These are phyloP conservation scores for Cheilosia pagana DNA, from an alignment of 2,888 invertebrate genomes.

Conservation along the genomic window DNA sequence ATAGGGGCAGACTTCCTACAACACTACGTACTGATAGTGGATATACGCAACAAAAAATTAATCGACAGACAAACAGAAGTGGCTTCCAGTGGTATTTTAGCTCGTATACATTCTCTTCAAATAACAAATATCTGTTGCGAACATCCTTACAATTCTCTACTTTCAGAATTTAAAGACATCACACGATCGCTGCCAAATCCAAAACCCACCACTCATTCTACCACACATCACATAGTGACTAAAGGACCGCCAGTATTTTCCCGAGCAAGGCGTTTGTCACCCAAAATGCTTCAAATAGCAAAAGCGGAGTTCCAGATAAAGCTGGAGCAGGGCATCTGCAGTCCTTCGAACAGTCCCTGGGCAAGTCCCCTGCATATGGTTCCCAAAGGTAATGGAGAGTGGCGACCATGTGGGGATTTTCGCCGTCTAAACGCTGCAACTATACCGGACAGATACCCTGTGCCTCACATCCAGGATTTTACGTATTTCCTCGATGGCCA, in stretches of 20 bases:
- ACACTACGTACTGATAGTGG: slow-evolving; percentile 26
- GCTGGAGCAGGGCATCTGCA: slow-evolving; percentile 40
- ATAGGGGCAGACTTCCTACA: slow-evolving; percentile 5
- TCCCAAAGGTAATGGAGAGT: background rate
- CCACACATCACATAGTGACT: slow-evolving; percentile 1
- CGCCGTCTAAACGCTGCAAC: slow-evolving; percentile 17
- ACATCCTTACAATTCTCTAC: slow-evolving; percentile 7
- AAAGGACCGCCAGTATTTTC: background rate
- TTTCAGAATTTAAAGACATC: slow-evolving; percentile 24
- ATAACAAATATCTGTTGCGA: slow-evolving; percentile 20
- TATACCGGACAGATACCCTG: slow-evolving; percentile 4
- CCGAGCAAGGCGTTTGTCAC: background rate
- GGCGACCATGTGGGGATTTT: slow-evolving; percentile 30
- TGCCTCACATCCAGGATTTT: slow-evolving; percentile 19
- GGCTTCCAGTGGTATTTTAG: background rate
- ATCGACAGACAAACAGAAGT: no score
- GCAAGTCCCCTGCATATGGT: slow-evolving; percentile 29
- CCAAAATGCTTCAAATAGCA: slow-evolving; percentile 14
- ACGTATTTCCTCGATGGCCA: background rate
- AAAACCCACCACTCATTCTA: background rate
- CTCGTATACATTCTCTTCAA: slow-evolving; percentile 6
- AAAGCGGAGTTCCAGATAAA: slow-evolving; percentile 27
- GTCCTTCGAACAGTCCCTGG: slow-evolving; percentile 25
- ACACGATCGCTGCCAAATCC: background rate
- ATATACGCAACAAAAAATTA: background rate